Evolutionary conservation across 2,888 invertebrate species (phyloP).

Genomic region (Chironomus riparius): DNA sequence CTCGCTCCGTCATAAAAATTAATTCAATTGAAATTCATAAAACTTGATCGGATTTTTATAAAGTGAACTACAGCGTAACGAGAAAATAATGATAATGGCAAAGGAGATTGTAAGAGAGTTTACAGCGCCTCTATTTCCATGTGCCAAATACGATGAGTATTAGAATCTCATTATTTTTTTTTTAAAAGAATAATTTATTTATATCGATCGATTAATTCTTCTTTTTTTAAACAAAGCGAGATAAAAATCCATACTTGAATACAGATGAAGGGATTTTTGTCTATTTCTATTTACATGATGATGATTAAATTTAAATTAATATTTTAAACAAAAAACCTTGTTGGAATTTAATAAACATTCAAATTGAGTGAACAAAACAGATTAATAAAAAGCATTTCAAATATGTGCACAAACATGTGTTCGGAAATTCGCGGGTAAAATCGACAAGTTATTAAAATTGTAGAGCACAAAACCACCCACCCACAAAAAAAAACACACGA

Average conservation of each 20-base stretch:
- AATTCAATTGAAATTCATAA: no score
- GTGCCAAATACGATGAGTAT: not conserved
- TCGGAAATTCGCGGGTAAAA: slow-evolving; percentile 24
- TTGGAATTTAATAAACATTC: not conserved
- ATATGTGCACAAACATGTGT: slow-evolving; percentile 21
- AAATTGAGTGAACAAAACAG: not conserved
- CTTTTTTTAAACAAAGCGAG: not conserved
- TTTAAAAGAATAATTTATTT: no score
- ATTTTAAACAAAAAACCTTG: not conserved
- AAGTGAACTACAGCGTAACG: no score
- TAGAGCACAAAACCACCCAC: slow-evolving; percentile 7
- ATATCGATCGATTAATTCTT: no score
- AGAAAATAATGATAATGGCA: no score
- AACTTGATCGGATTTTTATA: no score
- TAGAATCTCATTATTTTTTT: not conserved
- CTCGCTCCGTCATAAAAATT: no score
- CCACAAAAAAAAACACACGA: not conserved
- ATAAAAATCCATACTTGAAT: not conserved
- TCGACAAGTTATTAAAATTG: slow-evolving; percentile 6
- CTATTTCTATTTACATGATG: not conserved
- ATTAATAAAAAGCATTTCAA: slow-evolving; percentile 1
- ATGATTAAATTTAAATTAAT: not conserved
- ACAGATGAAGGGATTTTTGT: not conserved
- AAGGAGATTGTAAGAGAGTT: no score
- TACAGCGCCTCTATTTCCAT: not conserved